Evolutionary conservation across 2,797 vertebrate genomes (phyloP), one percentile per base, ranked within the genome.

Genomic region (Buceros bicornis): DNA sequence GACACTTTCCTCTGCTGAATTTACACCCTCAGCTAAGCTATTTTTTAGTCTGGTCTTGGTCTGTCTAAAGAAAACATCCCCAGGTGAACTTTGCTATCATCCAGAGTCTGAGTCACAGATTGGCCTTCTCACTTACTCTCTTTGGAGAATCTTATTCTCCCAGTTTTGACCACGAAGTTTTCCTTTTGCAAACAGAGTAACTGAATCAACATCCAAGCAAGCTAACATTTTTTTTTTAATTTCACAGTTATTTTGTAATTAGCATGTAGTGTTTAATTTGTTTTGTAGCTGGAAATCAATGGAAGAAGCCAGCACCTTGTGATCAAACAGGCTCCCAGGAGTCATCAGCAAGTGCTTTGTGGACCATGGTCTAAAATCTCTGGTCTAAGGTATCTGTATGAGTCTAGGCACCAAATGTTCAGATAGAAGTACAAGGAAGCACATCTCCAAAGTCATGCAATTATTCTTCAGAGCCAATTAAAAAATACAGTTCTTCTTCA

Each of bases 351-450:
- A 89, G 45, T 58, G 42, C 20, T 92, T 87, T 50, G 45, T 77
- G 60, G 50, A 92, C 24, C 5, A 0, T 57, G 24, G 45, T 70
- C 62, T 94, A 82, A 95, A 67, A 91, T 43, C 62, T 92, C 82
- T 93, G 29, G 26, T 87, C 73, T 89, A 91, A 93, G n/a, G 13
- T 94, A 64, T 80, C 17, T 77, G 21, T 73, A 77, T 89, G 48
- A 87, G 16, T 93, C 43, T 90, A 96, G 93, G 88, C 91, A 95
- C 91, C 82, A 77, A 84, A 94, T 82, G 22, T 94, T 95, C 81
- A 61, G 80, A 87, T 31, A 94, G 48, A 90, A 96, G 29, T 93
- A 97, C 48, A 67, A 94, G 91, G 90, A 95, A 96, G 90, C 88
- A 95, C 91, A 51, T 94, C 24, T 92, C 73, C 67, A 67, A 84